Evolutionary conservation across 1,140 invertebrate genomes (phyloP), one percentile per base, ranked within the genome.

Genomic region (Leptinotarsa lineolata): DNA sequence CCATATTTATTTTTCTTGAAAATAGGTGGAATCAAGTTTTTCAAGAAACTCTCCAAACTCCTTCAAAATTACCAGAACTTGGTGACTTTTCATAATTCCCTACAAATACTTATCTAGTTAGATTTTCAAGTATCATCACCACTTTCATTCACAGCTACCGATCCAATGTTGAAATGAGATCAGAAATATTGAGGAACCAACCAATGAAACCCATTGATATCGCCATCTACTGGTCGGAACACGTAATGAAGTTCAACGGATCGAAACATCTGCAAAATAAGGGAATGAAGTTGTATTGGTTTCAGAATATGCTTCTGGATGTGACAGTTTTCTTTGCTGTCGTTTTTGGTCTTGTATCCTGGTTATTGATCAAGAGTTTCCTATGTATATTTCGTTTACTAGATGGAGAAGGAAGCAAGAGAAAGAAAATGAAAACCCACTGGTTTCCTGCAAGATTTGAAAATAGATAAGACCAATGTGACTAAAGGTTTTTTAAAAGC

Each of bases 221-320:
- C 13, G 82, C 82, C 12, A 70, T 82, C 45, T 83, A 78, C 72
- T 83, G 82, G 82, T 75, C 82, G 2, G 82, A 83, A 72, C 80
- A 81, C 54, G 76, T 78, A 1, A 71, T 83, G 6, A 63, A 80
- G 1, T 75, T 83, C 72, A 60, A 59, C 15, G 69, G 68, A 18
- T 84, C 85, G 0, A 64, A 48, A 8, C 83, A 86, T 64, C 44
- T 72, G 13, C 59, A 22, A 12, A 44, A 30, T 12, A 44, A 20
- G 12, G 70, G 30, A 13, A 45, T 72, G 59, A 22, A 3, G 13
- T 22, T 72, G 30, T 16, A 63, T n/a, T 22, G 13, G 24, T 24
- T 72, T 18, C 70, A 72, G 60, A 48, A 44, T 59, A 16, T 60
- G 15, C 24, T 70, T 13, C 39, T 70, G 54, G 68, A 70, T 44